phyloP scores from a whole-genome alignment of 2,113 vertebrate genomes.

The Notechis scutatus region DNA sequence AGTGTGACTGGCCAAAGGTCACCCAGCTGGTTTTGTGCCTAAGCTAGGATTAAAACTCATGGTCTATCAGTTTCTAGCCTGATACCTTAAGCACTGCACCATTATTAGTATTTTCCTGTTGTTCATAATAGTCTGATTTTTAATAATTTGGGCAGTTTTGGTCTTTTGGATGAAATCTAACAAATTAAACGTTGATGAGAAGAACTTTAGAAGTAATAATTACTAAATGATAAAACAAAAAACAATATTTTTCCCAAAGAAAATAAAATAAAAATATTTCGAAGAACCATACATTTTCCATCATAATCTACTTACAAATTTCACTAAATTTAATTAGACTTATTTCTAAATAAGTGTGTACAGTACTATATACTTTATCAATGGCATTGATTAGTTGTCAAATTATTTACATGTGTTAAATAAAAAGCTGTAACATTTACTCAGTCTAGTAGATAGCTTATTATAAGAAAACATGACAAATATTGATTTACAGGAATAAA shows the following conservation, averaged over 20 bases:
- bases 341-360: neutral
- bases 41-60: neutral
- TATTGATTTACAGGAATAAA: neutral
- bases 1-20: neutral
- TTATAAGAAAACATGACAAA: neutral
- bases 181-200: neutral
- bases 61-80: neutral
- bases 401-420: neutral
- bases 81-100: neutral
- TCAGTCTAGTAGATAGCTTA: neutral
- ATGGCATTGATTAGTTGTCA: neutral
- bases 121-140: neutral
- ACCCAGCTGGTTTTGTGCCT: neutral
- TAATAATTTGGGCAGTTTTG: neutral
- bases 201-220: neutral
- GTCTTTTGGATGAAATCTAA: neutral
- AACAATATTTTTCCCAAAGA: neutral
- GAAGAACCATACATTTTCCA: neutral
- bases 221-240: neutral
- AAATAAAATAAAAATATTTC: neutral
- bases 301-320: neutral
- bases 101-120: neutral
- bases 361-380: neutral
- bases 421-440: neutral
- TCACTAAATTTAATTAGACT: neutral